Evolutionary conservation across 1,140 invertebrate species (phyloP), one percentile per base, ranked within the genome.

Genomic region (Zaprionus lachaisei): DNA sequence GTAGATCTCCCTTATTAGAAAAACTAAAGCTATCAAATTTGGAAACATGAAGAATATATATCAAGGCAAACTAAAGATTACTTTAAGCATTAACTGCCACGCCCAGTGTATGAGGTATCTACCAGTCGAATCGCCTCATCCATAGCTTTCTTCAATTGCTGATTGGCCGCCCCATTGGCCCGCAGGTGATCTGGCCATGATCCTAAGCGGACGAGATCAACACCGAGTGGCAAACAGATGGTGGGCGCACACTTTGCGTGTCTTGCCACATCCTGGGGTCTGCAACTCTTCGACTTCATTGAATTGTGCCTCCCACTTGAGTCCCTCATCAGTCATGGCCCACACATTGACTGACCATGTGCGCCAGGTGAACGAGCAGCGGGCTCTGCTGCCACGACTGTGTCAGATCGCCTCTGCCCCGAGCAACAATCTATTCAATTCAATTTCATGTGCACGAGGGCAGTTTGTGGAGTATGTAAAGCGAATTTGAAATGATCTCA

Each of bases 121-220:
- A 22, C 6, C 5, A 24, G 41, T 47, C 41, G 41, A 9, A 1
- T 47, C 9, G 0, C 2, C 6, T 1, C 41, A 9, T 7, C 20
- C 5, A 2, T 24, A 14, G 47, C 20, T 51, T 24, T 51, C 20
- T 17, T 22, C 47, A 37, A 47, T 51, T 22, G 65, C 67, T 85
- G 82, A 84, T 84, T 81, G 81, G 77, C 60, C 2, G 63, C 49
- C 74, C 74, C 72, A 62, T 15, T 85, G 81, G 74, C 70, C 82
- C 64, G 74, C 64, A 68, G 72, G 17, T 71, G 80, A 66, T 82
- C 70, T 75, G 70, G 67, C 74, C 9, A 26, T 49, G 38, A 71
- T 71, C 38, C 63, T 37, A 14, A 17, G 26, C 15, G 24, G 14
- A 22, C n/a, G 49, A 22, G 47, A 22, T 51, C 20, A 24, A 4